Base-by-base conservation (phyloP, 23 tunicate species). In the Halocynthia aurantium region DNA sequence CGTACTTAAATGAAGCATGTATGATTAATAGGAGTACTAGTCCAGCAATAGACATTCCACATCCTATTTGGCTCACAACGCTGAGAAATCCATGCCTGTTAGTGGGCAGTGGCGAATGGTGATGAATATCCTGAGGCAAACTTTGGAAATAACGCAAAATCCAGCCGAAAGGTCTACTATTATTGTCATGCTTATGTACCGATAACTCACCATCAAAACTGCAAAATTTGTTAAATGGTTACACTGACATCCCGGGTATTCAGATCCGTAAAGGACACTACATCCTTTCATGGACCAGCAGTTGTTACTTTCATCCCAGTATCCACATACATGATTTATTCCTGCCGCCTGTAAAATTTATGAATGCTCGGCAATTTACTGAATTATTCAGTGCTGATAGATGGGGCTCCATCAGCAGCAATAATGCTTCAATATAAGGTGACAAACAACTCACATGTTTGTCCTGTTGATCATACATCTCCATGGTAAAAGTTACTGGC, bases 171-270 rank as follows among this genome's bases (percentile, higher is more conserved):
- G 44, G 44, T 31, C 44, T 31, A 31, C 44, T 31, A 4, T 31
- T 31, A 31, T 31, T 4, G 44, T 1, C 44, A 31, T 31, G 44
- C 44, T 31, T 31, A 4, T 31, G 44, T 31, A 31, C 44, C 4
- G 44, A 31, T 31, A 31, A 49, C 77, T 44, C 49, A 80, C 83
- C 76, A 80, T 66, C 12, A 80, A 20, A 31, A 80, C 49, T 9
- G 83, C 83, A 22, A 80, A 80, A 40, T 80, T 80, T 6, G 83
- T 80, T 18, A 80, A 40, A 69, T 80, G 83, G 21, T 22, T 18
- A 53, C 83, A 80, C 22, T 19, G 61, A 53, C 83, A 76, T 61
- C 8, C 22, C 6, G 66, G 22, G 15, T 40, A 8, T 8, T n/a
- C 31, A 7, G 61, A 17, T 22, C 15, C 13, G 22, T 55, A 57